These are phyloP conservation scores for Rhinella marina DNA, from an alignment of 2,797 vertebrate genomes.

Conservation along the genomic window DNA sequence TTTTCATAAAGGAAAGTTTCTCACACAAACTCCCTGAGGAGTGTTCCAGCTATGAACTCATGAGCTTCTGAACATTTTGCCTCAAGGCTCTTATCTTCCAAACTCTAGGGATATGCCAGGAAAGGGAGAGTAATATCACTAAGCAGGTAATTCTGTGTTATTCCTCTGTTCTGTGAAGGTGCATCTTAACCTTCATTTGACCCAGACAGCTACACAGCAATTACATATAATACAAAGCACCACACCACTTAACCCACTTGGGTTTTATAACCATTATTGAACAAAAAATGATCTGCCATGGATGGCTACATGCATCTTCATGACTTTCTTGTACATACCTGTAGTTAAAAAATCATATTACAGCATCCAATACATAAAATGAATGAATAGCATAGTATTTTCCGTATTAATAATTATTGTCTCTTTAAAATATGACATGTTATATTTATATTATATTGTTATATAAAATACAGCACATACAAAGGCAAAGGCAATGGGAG, in stretches of 20 bases:
- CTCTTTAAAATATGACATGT: not conserved
- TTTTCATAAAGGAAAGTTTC: slow-evolving; percentile 57
- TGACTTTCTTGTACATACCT: not conserved
- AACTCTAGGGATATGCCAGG: slow-evolving; percentile 49
- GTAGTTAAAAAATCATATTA: not conserved
- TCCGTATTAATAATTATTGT: not conserved
- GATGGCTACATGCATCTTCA: not conserved
- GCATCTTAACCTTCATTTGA: slow-evolving; percentile 57
- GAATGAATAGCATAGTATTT: not conserved
- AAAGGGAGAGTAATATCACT: slow-evolving; percentile 50
- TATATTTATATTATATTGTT: not conserved
- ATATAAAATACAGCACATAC: not conserved
- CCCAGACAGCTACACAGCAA: slow-evolving; percentile 41
- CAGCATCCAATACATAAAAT: not conserved
- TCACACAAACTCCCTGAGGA: slow-evolving; percentile 34
- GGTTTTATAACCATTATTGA: slow-evolving; percentile 10
- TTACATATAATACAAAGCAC: slow-evolving; percentile 34
- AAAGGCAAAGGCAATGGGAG: too few relatives aligned
- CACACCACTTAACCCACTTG: slow-evolving; percentile 16
- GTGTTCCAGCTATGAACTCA: slow-evolving; percentile 44
- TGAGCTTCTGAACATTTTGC: slow-evolving; percentile 55
- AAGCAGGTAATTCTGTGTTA: slow-evolving; percentile 41
- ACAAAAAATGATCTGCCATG: slow-evolving; percentile 9
- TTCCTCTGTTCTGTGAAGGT: slow-evolving; percentile 45
- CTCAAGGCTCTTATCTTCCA: slow-evolving; percentile 44